A percentile compares a stretch with the other conserved stretches of the same genome.
phyloP scores from a whole-genome alignment of 2,888 invertebrate species.

The Linnaemya tessellans region DNA sequence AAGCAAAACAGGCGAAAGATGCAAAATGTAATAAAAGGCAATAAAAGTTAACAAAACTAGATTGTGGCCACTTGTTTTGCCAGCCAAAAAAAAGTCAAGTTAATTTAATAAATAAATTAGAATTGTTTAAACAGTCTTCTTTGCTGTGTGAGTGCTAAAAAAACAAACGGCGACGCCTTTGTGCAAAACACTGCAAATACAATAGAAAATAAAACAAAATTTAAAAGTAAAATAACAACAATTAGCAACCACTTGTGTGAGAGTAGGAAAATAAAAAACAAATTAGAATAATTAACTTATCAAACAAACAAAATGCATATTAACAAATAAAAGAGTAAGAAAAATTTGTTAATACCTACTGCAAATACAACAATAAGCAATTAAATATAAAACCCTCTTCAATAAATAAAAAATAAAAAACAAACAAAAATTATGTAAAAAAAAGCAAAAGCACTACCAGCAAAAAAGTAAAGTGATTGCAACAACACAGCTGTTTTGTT shows the following conservation, averaged over 20 bases:
- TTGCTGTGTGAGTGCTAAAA: conserved; percentile 19
- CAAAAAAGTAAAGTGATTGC: background rate
- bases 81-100: conserved; percentile 47
- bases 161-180: conserved; percentile 56
- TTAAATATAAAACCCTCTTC: background rate
- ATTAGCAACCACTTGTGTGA: conserved; percentile 59
- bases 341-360: background rate
- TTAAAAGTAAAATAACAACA: conserved; percentile 62
- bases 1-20: conserved; percentile 10
- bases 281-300: conserved; percentile 28
- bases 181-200: conserved; percentile 6
- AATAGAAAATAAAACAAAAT: conserved; percentile 34
- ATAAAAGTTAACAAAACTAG: conserved; percentile 22
- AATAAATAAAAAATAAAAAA: background rate
- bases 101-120: no score
- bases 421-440: conserved; percentile 4
- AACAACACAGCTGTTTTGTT: conserved; percentile 27
- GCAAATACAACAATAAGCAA: background rate
- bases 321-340: background rate
- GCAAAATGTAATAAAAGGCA: conserved; percentile 53
- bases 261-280: conserved; percentile 38
- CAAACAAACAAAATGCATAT: background rate
- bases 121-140: conserved; percentile 4
- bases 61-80: conserved; percentile 68
- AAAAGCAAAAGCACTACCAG: conserved; percentile 7